Percentiles rank a stretch among this genome's conserved stretches.
phyloP scores from a whole-genome alignment of 2,113 vertebrate species.

The Cariama cristata region DNA sequence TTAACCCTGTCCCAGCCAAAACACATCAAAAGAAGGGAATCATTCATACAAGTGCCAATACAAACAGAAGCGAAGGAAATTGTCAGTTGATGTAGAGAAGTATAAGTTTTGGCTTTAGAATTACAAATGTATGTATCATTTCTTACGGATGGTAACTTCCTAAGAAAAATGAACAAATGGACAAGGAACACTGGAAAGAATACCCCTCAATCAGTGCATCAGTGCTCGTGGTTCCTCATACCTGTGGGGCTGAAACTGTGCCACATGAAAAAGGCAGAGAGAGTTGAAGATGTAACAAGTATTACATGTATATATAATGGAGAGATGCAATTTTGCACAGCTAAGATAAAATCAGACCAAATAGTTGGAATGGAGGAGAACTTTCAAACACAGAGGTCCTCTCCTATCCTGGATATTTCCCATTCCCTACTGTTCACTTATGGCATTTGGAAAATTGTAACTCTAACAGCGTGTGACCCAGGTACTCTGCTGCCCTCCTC shows the following conservation, averaged over 20 bases:
- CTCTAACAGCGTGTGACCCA: constrained; percentile 30
- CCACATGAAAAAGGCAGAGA: not conserved
- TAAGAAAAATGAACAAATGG: not conserved
- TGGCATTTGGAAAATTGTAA: constrained; percentile 37
- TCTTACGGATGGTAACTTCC: not conserved
- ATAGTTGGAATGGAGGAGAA: not conserved
- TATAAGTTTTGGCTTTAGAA: not conserved
- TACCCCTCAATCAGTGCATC: not conserved
- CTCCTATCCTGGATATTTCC: not conserved
- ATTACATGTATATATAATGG: not conserved
- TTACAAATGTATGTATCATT: not conserved
- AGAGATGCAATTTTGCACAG: constrained; percentile 7
- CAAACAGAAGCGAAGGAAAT: not conserved
- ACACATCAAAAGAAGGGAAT: not conserved
- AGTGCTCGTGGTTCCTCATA: not conserved
- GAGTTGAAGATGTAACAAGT: not conserved
- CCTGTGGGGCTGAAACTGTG: not conserved
- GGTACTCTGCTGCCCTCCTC: constrained; percentile 26
- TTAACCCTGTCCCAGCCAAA: not conserved
- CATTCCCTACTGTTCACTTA: not conserved
- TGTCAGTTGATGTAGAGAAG: not conserved
- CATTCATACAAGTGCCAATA: not conserved
- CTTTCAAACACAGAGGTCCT: not conserved
- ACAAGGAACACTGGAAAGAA: not conserved
- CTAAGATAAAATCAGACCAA: not conserved